Conservation (phyloP, 1,140 invertebrate genomes). For the Ectropis grisescens region DNA sequence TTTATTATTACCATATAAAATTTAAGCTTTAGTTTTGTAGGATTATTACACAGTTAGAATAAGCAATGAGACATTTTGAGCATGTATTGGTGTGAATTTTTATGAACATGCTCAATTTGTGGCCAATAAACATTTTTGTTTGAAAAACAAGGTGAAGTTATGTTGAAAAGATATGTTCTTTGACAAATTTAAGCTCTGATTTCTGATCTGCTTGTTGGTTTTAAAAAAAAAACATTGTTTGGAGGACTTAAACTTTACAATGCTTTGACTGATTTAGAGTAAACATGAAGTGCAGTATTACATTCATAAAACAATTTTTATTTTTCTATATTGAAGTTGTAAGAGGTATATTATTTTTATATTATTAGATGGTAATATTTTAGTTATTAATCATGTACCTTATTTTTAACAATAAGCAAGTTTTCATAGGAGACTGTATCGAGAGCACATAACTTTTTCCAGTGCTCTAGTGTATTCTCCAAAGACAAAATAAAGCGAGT, state of each 20-base stretch:
- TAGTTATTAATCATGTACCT: conserved; percentile 23
- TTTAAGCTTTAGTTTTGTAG: conserved; percentile 52
- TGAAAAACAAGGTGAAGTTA: too few relatives aligned
- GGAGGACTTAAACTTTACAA: conserved; percentile 16
- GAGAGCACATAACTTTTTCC: conserved; percentile 37
- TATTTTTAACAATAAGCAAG: conserved; percentile 16
- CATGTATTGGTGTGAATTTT: conserved; percentile 23
- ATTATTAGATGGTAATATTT: conserved; percentile 34
- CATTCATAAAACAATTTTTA: conserved; percentile 44
- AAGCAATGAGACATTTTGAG: conserved; percentile 32
- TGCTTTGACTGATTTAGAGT: conserved; percentile 61
- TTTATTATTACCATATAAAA: conserved; percentile 68
- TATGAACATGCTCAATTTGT: conserved; percentile 36
- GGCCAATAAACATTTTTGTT: conserved; percentile 8
- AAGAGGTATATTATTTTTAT: conserved; percentile 55
- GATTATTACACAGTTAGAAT: conserved; percentile 35
- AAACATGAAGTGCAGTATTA: conserved; percentile 61
- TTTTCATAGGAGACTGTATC: conserved; percentile 32
- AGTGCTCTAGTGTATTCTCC: conserved; percentile 32
- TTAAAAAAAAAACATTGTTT: too few relatives aligned
- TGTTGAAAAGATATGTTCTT: too few relatives aligned
- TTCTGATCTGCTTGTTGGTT: too few relatives aligned
- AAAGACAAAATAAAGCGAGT: conserved; percentile 33
- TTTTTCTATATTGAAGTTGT: conserved; percentile 53
- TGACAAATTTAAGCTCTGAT: too few relatives aligned